Percentiles rank a stretch among this genome's conserved stretches.
Conservation (phyloP, 2,797 vertebrate genomes). For the Hypotaenidia philippensis region DNA sequence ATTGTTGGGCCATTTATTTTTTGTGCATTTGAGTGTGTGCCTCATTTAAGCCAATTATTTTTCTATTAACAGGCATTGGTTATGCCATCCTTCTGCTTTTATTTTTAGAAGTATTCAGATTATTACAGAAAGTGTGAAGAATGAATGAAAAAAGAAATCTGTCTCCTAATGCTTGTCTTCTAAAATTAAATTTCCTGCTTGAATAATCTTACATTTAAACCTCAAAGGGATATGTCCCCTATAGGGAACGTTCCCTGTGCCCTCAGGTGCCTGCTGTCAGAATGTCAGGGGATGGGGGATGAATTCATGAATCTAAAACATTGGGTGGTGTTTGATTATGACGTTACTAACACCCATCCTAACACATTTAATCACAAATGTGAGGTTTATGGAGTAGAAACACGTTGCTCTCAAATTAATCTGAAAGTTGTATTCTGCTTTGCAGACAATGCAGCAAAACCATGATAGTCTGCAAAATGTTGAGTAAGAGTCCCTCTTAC, state of each 20-base stretch:
- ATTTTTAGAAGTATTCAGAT: conserved; percentile 73
- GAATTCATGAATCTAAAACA: not conserved
- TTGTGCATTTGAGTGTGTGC: conserved; percentile 36
- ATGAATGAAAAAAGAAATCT: conserved; percentile 57
- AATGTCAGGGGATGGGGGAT: not conserved
- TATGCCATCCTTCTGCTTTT: conserved; percentile 70
- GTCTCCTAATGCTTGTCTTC: conserved; percentile 26
- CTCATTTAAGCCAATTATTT: conserved; percentile 73
- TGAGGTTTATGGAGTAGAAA: not conserved
- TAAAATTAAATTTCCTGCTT: conserved; percentile 69
- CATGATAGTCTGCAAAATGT: not conserved
- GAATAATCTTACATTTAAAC: conserved; percentile 43
- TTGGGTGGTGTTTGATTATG: not conserved
- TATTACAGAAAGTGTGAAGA: conserved; percentile 73
- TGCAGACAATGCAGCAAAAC: not conserved
- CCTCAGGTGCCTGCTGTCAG: not conserved
- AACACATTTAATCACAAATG: not conserved
- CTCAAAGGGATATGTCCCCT: not conserved
- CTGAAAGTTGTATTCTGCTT: not conserved
- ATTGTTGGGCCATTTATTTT: conserved; percentile 54
- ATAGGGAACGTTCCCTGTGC: not conserved
- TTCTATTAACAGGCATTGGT: conserved; percentile 62
- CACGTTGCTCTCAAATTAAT: not conserved
- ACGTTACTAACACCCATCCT: not conserved
- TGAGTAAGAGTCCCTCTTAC: not conserved